Percentiles rank a stretch among this genome's conserved stretches.
Evolutionary conservation across 2,888 invertebrate genomes (phyloP).

Genomic region (Drosophila nigritarsus): DNA sequence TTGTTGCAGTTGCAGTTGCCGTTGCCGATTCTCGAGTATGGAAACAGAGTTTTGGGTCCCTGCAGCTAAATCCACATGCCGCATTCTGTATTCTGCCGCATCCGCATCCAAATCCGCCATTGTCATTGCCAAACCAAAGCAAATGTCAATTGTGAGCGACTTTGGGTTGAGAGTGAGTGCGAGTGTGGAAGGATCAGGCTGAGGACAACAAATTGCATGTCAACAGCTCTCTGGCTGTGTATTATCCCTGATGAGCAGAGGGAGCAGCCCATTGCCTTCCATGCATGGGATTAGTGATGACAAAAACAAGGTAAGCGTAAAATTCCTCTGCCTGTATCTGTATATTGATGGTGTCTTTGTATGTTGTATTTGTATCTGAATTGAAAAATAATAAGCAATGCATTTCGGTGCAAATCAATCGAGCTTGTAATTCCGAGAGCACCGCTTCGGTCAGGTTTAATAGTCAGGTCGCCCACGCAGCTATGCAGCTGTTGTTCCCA

Average conservation of each 20-base stretch:
- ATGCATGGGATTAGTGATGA: constrained; percentile 48
- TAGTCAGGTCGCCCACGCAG: constrained; percentile 45
- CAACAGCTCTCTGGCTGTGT: constrained; percentile 64
- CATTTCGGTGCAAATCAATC: constrained; percentile 66
- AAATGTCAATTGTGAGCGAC: constrained; percentile 72
- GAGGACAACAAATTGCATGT: constrained; percentile 75
- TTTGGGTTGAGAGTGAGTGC: constrained; percentile 31
- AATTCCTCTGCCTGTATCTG: constrained; percentile 3
- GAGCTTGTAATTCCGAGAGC: constrained; percentile 72
- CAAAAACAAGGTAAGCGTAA: constrained; percentile 34
- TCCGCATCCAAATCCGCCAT: constrained; percentile 57
- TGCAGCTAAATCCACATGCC: constrained; percentile 59
- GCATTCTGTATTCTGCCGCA: constrained; percentile 28
- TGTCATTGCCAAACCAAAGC: constrained; percentile 61
- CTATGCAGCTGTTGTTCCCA: constrained; percentile 42
- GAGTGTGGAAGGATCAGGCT: constrained; percentile 35
- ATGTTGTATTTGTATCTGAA: constrained; percentile 29
- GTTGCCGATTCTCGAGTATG: constrained; percentile 18
- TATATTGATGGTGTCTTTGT: constrained; percentile 11
- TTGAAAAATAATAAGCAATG: constrained; percentile 31
- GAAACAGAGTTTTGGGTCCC: constrained; percentile 32
- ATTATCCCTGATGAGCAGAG: constrained; percentile 54
- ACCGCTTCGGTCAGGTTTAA: constrained; percentile 6
- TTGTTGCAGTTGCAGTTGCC: constrained; percentile 13
- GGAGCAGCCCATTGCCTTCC: constrained; percentile 12